Evolutionary conservation across 2,888 invertebrate genomes (phyloP).

Genomic region (Phyllotreta striolata): DNA sequence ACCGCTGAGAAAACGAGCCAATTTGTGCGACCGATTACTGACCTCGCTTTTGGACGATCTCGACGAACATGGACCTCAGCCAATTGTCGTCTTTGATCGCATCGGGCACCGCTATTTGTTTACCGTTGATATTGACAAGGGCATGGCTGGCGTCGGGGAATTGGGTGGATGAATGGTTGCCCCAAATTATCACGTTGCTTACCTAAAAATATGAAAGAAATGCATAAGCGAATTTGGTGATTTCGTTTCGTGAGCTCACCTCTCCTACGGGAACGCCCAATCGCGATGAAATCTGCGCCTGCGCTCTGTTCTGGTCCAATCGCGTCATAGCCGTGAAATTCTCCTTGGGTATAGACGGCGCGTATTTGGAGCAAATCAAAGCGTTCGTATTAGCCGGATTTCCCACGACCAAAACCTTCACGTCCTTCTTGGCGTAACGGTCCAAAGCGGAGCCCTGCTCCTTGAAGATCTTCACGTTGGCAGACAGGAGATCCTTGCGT

Average conservation of each 20-base stretch:
- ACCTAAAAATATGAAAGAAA: conserved; percentile 57
- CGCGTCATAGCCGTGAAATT: conserved; percentile 99
- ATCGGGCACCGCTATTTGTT: conserved; percentile 68
- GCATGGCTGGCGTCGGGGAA: conserved; percentile 92
- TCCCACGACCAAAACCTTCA: conserved; percentile 96
- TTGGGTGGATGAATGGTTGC: conserved; percentile 98
- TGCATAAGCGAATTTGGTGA: background rate
- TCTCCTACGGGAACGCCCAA: conserved; percentile 73
- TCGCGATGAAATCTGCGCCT: conserved; percentile 84
- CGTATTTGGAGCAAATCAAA: conserved; percentile 92
- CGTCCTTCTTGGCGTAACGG: conserved; percentile 61
- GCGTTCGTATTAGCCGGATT: conserved; percentile 99
- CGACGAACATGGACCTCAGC: conserved; percentile 83
- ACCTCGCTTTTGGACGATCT: conserved; percentile 93
- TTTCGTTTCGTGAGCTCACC: conserved; percentile 54
- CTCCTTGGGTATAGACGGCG: conserved; percentile 93
- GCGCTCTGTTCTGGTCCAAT: conserved; percentile 97
- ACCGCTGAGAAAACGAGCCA: too few species aligned
- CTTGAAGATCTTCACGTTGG: conserved; percentile 98
- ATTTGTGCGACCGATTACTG: conserved; percentile 15
- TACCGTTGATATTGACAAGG: conserved; percentile 64
- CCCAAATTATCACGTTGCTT: conserved; percentile 96
- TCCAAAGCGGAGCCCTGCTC: conserved; percentile 95
- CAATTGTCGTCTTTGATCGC: conserved; percentile 84
- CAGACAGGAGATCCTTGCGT: conserved; percentile 94